Percentiles rank a stretch among this genome's conserved stretches.
phyloP scores from a whole-genome alignment of 2,888 invertebrate species.

The Caenorhabditis sp. region DNA sequence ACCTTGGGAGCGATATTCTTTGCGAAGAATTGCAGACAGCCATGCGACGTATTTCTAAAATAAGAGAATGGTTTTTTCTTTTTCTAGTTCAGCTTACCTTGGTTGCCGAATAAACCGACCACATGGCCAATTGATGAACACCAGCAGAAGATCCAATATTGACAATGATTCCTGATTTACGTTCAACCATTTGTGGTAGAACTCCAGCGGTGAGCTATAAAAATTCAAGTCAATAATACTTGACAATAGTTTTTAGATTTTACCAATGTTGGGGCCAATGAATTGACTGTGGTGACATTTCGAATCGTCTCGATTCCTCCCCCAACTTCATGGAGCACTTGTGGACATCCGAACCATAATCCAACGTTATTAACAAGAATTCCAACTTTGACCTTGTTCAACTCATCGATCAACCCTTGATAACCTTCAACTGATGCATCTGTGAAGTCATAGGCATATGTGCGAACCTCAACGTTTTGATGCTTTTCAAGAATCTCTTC shows the following conservation, averaged over 20 bases:
- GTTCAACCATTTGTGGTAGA: conserved; percentile 84
- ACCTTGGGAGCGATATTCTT: conserved; percentile 72
- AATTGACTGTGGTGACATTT: conserved; percentile 80
- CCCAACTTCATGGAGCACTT: conserved; percentile 72
- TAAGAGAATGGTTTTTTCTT: no score
- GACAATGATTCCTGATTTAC: conserved; percentile 84
- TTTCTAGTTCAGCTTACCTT: conserved; percentile 78
- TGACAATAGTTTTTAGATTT: no score
- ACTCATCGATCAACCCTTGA: conserved; percentile 53
- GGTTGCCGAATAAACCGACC: conserved; percentile 84
- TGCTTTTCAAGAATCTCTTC: conserved; percentile 60
- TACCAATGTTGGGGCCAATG: conserved; percentile 80
- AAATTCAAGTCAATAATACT: neutral
- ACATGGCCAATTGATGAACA: conserved; percentile 77
- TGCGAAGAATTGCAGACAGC: conserved; percentile 70
- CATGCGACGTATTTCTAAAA: no score
- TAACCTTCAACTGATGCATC: conserved; percentile 53
- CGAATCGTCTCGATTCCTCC: conserved; percentile 61
- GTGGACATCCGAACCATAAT: conserved; percentile 84
- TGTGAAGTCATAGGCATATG: conserved; percentile 65
- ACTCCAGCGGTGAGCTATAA: conserved; percentile 82
- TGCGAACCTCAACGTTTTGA: conserved; percentile 56
- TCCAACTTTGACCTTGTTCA: conserved; percentile 62
- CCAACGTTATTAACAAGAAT: conserved; percentile 87
- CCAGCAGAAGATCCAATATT: conserved; percentile 88